Percentiles rank a stretch among this genome's conserved stretches.
phyloP scores from a whole-genome alignment of 2,113 vertebrate species.

The Gobiocypris rarus region DNA sequence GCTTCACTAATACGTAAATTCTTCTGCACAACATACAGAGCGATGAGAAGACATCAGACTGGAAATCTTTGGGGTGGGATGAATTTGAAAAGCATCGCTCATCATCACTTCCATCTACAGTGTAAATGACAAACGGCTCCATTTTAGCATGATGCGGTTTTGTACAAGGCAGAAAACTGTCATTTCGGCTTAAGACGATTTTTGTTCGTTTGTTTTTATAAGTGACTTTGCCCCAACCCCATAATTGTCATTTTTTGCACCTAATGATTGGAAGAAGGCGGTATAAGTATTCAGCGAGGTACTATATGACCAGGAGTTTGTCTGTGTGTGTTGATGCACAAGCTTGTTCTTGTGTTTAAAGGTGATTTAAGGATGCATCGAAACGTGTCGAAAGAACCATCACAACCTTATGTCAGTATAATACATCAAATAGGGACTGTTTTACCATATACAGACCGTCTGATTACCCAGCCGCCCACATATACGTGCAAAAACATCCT shows the following conservation, averaged over 20 bases:
- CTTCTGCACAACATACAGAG: slow-evolving; percentile 35
- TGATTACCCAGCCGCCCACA: background rate
- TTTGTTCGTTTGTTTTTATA: slow-evolving; percentile 42
- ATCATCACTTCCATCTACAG: slow-evolving; percentile 42
- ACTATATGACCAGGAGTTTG: background rate
- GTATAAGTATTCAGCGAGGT: background rate
- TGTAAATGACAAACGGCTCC: slow-evolving; percentile 71
- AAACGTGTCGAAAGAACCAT: slow-evolving; percentile 10
- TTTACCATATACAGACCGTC: background rate
- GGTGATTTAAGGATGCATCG: slow-evolving; percentile 25
- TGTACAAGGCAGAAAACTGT: slow-evolving; percentile 67
- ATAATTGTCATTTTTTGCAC: slow-evolving; percentile 22
- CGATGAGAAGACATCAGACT: slow-evolving; percentile 56
- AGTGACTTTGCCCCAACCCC: slow-evolving; percentile 2
- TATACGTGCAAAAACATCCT: background rate
- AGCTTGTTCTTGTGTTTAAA: slow-evolving; percentile 7
- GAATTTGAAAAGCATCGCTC: slow-evolving; percentile 46
- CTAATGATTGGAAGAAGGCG: background rate
- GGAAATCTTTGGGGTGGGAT: slow-evolving; percentile 43
- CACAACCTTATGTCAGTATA: background rate
- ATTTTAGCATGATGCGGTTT: slow-evolving; percentile 80
- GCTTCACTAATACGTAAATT: slow-evolving; percentile 65
- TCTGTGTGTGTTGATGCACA: slow-evolving; percentile 3
- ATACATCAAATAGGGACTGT: background rate
- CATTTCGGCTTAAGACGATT: slow-evolving; percentile 45